Evolutionary conservation across 2,888 invertebrate species (phyloP).

Genomic region (Anthophora plumipes): DNA sequence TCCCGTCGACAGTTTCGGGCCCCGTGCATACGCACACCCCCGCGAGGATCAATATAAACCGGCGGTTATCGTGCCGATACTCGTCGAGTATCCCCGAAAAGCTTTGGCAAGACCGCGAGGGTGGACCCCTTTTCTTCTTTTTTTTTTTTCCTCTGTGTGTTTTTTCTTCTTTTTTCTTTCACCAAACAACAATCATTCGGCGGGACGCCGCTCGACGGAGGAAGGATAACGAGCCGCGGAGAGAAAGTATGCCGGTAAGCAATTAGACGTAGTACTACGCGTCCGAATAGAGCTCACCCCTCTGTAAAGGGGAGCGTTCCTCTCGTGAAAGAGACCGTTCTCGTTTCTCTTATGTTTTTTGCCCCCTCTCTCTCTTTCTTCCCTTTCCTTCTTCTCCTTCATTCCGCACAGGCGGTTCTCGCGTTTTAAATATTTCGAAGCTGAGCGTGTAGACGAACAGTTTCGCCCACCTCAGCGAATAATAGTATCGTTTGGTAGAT

Average conservation of each 20-base stretch:
- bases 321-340: slow-evolving; percentile 21
- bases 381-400: not conserved
- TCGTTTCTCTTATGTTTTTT: not conserved
- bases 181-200: slow-evolving; percentile 74
- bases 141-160: too few relatives aligned
- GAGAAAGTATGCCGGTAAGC: slow-evolving; percentile 62
- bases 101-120: slow-evolving; percentile 53
- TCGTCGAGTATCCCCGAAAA: slow-evolving; percentile 68
- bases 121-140: slow-evolving; percentile 14
- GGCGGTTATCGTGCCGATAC: slow-evolving; percentile 83
- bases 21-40: slow-evolving; percentile 66
- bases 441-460: not conserved
- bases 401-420: slow-evolving; percentile 23
- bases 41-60: slow-evolving; percentile 83
- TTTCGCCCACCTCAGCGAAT: not conserved
- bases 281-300: slow-evolving; percentile 46
- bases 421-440: slow-evolving; percentile 53
- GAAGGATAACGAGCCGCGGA: slow-evolving; percentile 52
- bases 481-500: not conserved
- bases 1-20: slow-evolving; percentile 58
- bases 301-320: slow-evolving; percentile 40
- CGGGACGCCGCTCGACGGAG: slow-evolving; percentile 40
- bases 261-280: slow-evolving; percentile 66
- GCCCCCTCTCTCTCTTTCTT: too few relatives aligned
- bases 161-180: too few relatives aligned